phyloP scores from a whole-genome alignment of 1,140 invertebrate species.

The Akabosia matsudoensis region DNA sequence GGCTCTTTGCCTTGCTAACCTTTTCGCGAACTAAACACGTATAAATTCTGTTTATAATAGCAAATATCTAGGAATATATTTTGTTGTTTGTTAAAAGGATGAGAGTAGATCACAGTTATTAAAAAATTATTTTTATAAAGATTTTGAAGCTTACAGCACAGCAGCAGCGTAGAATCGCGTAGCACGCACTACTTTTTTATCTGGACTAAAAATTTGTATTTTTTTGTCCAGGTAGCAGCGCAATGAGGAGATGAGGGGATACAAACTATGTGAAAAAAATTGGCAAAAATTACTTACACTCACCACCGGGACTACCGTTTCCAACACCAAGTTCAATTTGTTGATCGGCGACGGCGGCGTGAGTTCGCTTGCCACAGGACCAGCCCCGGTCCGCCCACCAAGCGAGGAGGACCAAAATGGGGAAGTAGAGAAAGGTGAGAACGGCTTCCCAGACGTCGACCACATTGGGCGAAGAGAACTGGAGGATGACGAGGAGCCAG shows the following conservation, averaged over 20 bases:
- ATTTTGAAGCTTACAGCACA: conserved; percentile 28
- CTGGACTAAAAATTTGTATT: background rate
- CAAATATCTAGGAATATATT: too few species aligned
- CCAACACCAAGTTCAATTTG: conserved; percentile 55
- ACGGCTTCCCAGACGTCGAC: conserved; percentile 65
- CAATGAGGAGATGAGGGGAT: conserved; percentile 5
- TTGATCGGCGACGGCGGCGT: conserved; percentile 46
- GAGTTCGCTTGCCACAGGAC: conserved; percentile 48
- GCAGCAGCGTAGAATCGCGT: background rate
- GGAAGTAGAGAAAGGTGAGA: conserved; percentile 62
- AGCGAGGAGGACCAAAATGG: conserved; percentile 56
- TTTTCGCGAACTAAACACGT: too few species aligned
- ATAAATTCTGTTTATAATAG: too few species aligned
- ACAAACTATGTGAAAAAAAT: conserved; percentile 36
- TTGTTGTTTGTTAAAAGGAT: background rate
- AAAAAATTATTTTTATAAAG: background rate
- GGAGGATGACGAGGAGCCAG: conserved; percentile 62
- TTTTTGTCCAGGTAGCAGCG: conserved; percentile 10
- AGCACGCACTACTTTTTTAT: too few species aligned
- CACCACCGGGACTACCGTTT: conserved; percentile 49
- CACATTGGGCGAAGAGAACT: conserved; percentile 53
- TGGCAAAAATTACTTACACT: conserved; percentile 49
- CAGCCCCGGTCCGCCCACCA: conserved; percentile 57
- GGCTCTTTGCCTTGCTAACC: too few species aligned
- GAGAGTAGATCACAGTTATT: background rate